phyloP scores from a whole-genome alignment of 2,113 vertebrate genomes.

The Athene cunicularia region DNA sequence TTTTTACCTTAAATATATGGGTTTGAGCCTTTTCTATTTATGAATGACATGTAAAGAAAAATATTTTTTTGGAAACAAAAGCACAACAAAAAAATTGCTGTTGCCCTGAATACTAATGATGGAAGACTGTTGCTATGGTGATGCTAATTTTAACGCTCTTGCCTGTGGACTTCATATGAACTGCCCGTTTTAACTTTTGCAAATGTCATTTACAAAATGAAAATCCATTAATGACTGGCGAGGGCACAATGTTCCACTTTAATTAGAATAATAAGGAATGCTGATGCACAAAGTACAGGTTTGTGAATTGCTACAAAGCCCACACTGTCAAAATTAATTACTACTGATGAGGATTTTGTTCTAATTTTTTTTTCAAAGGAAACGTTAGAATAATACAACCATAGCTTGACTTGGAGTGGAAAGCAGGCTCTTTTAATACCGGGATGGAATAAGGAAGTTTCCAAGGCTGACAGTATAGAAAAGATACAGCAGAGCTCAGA shows the following conservation, averaged over 20 bases:
- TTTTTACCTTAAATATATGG: constrained; percentile 54
- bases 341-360: constrained; percentile 69
- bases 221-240: constrained; percentile 84
- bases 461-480: neutral
- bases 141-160: constrained; percentile 84
- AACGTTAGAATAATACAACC: constrained; percentile 61
- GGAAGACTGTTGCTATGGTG: constrained; percentile 83
- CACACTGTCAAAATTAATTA: constrained; percentile 81
- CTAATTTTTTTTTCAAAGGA: constrained; percentile 5
- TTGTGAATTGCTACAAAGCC: constrained; percentile 79
- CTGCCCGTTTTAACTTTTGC: constrained; percentile 83
- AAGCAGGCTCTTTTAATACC: constrained; percentile 39
- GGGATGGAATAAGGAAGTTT: constrained; percentile 57
- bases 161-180: constrained; percentile 84
- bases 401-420: constrained; percentile 63
- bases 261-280: constrained; percentile 86
- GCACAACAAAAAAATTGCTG: constrained; percentile 79
- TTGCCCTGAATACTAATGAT: constrained; percentile 84
- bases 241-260: constrained; percentile 83
- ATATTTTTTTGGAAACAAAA: constrained; percentile 73
- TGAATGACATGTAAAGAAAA: constrained; percentile 59
- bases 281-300: constrained; percentile 83
- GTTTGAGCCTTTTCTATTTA: constrained; percentile 37
- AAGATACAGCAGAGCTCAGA: constrained; percentile 17
- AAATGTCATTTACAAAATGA: constrained; percentile 86